Conservation (phyloP, 2,113 vertebrate species). For the Falcunculus frontatus region DNA sequence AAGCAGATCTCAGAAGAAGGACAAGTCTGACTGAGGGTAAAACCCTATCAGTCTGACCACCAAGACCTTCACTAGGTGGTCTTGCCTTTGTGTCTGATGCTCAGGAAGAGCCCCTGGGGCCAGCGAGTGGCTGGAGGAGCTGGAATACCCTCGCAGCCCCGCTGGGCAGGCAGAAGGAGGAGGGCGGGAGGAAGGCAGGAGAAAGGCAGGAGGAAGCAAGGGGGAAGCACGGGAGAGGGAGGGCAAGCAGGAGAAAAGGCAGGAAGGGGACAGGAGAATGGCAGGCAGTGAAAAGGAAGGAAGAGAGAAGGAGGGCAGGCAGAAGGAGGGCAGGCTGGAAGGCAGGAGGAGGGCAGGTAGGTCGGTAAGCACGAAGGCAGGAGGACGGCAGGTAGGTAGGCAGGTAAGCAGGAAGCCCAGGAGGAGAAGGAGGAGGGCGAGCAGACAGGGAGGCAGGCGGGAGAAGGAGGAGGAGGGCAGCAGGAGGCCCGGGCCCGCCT, state of each 20-base stretch:
- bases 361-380: neutral
- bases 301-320: neutral
- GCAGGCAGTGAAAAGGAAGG: neutral
- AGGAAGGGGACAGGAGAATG: neutral
- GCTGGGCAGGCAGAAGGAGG: neutral
- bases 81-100: neutral
- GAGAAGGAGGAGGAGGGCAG: neutral
- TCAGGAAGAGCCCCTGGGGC: too few species aligned
- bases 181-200: neutral
- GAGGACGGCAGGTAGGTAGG: neutral
- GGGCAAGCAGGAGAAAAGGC: neutral
- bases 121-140: neutral
- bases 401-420: too few species aligned
- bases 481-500: neutral
- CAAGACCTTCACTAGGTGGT: neutral
- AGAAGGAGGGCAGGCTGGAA: neutral
- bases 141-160: accelerated
- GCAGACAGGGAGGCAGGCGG: too few species aligned
- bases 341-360: neutral
- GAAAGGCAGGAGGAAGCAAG: neutral
- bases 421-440: neutral
- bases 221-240: neutral
- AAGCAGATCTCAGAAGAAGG: neutral
- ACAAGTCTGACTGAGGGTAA: neutral
- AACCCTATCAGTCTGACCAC: neutral